Percentiles rank a stretch among this genome's conserved stretches.
phyloP scores from a whole-genome alignment of 1,140 invertebrate species.

The Pissodes strobi region DNA sequence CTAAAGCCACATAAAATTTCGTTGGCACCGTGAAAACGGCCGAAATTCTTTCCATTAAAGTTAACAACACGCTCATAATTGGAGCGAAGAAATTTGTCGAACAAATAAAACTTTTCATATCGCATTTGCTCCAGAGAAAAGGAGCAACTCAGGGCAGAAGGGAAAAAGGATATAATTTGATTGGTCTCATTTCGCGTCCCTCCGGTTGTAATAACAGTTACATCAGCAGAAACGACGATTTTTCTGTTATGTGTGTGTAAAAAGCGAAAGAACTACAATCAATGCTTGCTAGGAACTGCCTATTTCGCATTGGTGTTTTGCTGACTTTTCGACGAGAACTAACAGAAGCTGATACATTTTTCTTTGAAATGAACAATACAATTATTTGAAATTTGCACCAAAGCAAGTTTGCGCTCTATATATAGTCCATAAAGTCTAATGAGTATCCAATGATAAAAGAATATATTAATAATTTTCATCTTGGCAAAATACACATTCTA shows the following conservation, averaged over 20 bases:
- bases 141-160: not conserved
- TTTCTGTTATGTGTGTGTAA: constrained; percentile 10
- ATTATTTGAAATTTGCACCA: too few species aligned
- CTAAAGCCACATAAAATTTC: constrained; percentile 18
- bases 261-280: constrained; percentile 11
- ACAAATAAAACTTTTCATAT: constrained; percentile 29
- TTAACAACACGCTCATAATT: constrained; percentile 21
- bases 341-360: too few species aligned
- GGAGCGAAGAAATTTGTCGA: constrained; percentile 29
- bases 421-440: too few species aligned
- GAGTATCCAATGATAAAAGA: too few species aligned
- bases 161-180: constrained; percentile 13
- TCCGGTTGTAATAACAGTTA: constrained; percentile 17
- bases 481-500: too few species aligned
- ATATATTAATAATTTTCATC: too few species aligned
- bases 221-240: constrained; percentile 21
- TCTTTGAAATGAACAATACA: too few species aligned
- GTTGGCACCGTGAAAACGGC: constrained; percentile 15
- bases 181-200: constrained; percentile 21
- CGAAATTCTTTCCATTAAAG: constrained; percentile 30
- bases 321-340: too few species aligned
- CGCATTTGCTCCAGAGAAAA: constrained; percentile 6
- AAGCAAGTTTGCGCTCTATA: too few species aligned
- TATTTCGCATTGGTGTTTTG: not conserved
- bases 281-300: not conserved